These are phyloP conservation scores for Coleophora deauratella DNA, from an alignment of 2,888 invertebrate species.

Conservation along the genomic window DNA sequence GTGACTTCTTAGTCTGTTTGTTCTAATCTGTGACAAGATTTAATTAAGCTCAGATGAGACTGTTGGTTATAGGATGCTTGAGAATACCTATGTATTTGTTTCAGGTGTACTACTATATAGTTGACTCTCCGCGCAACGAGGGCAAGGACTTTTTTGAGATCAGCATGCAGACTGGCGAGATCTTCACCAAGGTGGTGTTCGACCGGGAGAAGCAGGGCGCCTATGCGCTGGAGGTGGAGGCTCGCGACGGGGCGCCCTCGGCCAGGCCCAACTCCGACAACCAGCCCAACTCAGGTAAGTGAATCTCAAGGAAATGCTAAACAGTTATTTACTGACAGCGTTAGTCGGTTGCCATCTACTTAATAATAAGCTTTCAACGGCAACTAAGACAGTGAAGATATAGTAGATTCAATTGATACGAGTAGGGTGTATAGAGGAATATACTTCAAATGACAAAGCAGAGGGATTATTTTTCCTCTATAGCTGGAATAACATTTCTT, in stretches of 20 bases:
- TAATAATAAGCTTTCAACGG: no score
- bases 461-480: no score
- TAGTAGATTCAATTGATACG: no score
- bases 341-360: no score
- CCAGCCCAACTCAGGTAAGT: conserved; percentile 94
- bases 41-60: no score
- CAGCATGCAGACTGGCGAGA: conserved; percentile 95
- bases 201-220: conserved; percentile 98
- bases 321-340: no score
- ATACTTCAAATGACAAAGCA: no score
- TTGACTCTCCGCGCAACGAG: conserved; percentile 92
- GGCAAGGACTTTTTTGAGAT: conserved; percentile 98
- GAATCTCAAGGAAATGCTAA: no score
- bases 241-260: conserved; percentile 96
- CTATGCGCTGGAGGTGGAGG: conserved; percentile 97
- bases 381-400: no score
- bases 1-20: conserved; percentile 22
- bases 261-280: conserved; percentile 94
- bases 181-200: conserved; percentile 96
- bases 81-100: neutral
- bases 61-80: conserved; percentile 12
- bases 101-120: conserved; percentile 95
- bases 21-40: conserved; percentile 22
- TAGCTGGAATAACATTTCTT: no score
- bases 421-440: no score